Conservation (phyloP, 2,113 vertebrate species). For the Lycaon pictus region DNA sequence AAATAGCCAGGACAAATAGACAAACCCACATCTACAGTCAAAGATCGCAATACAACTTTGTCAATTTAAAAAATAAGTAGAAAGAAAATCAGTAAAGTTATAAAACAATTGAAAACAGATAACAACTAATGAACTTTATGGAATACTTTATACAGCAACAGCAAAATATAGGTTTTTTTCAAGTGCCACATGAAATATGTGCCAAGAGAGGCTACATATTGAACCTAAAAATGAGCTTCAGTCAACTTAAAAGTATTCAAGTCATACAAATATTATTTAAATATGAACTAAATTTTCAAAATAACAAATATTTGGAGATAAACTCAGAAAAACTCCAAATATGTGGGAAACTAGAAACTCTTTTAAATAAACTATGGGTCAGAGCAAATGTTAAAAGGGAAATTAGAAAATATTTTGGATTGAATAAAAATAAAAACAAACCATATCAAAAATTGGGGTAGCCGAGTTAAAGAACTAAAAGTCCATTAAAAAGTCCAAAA, state of each 20-base stretch:
- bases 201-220: background rate
- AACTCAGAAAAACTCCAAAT: background rate
- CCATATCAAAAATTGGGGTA: background rate
- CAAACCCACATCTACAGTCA: background rate
- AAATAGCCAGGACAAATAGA: background rate
- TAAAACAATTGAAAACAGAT: background rate
- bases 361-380: background rate
- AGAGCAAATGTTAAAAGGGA: background rate
- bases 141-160: background rate
- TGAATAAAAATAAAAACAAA: background rate
- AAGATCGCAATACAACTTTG: background rate
- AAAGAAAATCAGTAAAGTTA: background rate
- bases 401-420: background rate
- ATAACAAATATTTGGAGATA: background rate
- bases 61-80: background rate
- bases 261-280: background rate
- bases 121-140: background rate
- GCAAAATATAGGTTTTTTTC: background rate
- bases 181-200: background rate
- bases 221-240: background rate
- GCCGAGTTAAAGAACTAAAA: background rate
- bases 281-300: background rate
- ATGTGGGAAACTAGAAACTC: background rate
- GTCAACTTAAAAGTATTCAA: background rate
- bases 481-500: background rate